Conservation (phyloP, 2,797 vertebrate genomes). For the Peromyscus attwateri region DNA sequence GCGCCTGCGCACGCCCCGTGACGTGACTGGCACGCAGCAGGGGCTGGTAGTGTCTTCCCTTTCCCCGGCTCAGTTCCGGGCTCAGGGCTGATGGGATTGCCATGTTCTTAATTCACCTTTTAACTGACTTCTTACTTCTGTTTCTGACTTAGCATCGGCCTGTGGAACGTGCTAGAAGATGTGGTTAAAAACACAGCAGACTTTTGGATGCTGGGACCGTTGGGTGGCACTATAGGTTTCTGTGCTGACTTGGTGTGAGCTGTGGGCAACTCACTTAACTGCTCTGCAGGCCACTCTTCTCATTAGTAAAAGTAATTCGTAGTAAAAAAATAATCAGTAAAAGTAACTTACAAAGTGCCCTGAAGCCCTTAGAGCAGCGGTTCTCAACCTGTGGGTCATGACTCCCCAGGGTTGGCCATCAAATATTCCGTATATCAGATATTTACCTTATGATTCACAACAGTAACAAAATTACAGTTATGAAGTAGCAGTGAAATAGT, state of each 20-base stretch:
- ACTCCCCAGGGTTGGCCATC: background rate
- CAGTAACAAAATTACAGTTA: background rate
- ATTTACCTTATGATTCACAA: background rate
- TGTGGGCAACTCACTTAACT: constrained; percentile 3
- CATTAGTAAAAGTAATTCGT: background rate
- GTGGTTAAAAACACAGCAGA: background rate
- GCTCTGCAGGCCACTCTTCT: constrained; percentile 29
- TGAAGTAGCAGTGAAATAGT: background rate
- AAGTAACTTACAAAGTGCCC: background rate
- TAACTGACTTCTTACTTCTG: constrained; percentile 11
- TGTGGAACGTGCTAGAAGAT: constrained; percentile 25
- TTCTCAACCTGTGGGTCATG: background rate
- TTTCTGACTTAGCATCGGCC: constrained; percentile 51
- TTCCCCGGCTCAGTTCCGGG: background rate
- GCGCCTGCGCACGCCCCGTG: background rate
- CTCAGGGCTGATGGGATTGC: background rate
- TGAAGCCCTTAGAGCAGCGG: background rate
- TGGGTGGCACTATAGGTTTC: constrained; percentile 36
- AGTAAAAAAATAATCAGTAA: background rate
- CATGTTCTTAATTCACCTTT: background rate
- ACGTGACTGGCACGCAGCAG: background rate
- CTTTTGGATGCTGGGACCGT: background rate
- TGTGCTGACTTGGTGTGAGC: constrained; percentile 34
- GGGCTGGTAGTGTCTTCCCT: background rate
- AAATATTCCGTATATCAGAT: background rate